Evolutionary conservation across 2,113 vertebrate species (phyloP).

Genomic region (Sphaerodactylus townsendi): DNA sequence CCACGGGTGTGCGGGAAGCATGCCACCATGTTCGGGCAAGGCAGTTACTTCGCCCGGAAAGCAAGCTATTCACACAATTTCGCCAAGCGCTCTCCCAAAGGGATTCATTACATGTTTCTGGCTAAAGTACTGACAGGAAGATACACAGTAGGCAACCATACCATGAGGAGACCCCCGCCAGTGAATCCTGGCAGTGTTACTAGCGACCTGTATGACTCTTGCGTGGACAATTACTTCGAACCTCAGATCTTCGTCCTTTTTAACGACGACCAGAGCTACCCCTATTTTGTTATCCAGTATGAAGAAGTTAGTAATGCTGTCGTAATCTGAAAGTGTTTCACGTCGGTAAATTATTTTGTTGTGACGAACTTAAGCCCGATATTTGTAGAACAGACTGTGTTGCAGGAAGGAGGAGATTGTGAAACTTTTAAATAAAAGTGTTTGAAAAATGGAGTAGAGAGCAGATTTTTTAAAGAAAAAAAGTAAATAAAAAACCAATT

Average conservation of each 20-base stretch:
- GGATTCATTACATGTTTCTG: conserved; percentile 98
- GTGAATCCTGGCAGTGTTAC: conserved; percentile 89
- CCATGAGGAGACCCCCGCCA: conserved; percentile 93
- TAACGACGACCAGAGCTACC: conserved; percentile 98
- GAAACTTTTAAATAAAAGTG: conserved; percentile 37
- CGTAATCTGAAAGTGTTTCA: conserved; percentile 77
- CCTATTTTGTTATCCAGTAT: conserved; percentile 98
- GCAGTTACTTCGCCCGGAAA: conserved; percentile 97
- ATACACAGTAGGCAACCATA: conserved; percentile 94
- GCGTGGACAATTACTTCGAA: conserved; percentile 97
- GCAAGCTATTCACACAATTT: conserved; percentile 98
- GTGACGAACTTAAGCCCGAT: conserved; percentile 40
- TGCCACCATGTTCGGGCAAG: conserved; percentile 98
- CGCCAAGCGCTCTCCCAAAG: conserved; percentile 91
- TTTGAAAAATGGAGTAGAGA: conserved; percentile 19
- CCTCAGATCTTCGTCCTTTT: conserved; percentile 99
- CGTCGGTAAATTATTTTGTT: conserved; percentile 58
- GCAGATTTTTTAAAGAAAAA: background rate
- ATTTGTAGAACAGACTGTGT: conserved; percentile 64
- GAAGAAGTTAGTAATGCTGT: conserved; percentile 95
- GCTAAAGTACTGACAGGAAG: conserved; percentile 96
- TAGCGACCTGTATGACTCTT: conserved; percentile 98
- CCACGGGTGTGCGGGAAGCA: conserved; percentile 96
- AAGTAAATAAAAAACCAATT: conserved; percentile 65
- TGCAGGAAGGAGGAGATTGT: background rate